A percentile compares a stretch with the other conserved stretches of the same genome.
Evolutionary conservation across 1,140 invertebrate species (phyloP).

Genomic region (Monochamus saltuarius): DNA sequence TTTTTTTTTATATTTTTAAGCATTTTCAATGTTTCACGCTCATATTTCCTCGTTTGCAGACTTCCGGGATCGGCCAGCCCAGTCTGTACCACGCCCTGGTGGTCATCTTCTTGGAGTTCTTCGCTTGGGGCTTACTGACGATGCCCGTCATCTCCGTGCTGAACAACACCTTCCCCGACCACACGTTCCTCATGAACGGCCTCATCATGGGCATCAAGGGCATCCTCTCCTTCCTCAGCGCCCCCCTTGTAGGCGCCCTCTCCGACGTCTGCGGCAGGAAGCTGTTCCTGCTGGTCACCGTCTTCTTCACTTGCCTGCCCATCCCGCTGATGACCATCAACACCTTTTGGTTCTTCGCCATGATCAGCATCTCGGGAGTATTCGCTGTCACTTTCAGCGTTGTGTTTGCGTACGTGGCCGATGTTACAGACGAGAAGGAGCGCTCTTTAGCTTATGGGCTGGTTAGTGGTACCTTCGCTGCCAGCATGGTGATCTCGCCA

Average conservation of each 20-base stretch:
- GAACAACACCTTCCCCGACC: slow-evolving; percentile 97
- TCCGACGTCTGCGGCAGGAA: slow-evolving; percentile 97
- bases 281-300: slow-evolving; percentile 96
- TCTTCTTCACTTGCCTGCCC: slow-evolving; percentile 98
- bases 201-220: slow-evolving; percentile 96
- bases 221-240: slow-evolving; percentile 94
- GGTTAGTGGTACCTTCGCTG: slow-evolving; percentile 96
- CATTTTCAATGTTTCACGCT: too few relatives aligned
- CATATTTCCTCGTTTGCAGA: too few relatives aligned
- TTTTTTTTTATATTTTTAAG: too few relatives aligned
- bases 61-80: slow-evolving; percentile 87
- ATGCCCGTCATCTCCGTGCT: slow-evolving; percentile 97
- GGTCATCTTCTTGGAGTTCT: slow-evolving; percentile 99
- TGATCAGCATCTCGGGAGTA: slow-evolving; percentile 97
- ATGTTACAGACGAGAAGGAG: slow-evolving; percentile 97
- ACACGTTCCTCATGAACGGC: slow-evolving; percentile 99
- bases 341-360: slow-evolving; percentile 99
- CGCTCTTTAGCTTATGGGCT: slow-evolving; percentile 95
- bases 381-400: slow-evolving; percentile 99
- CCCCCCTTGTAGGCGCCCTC: slow-evolving; percentile 91
- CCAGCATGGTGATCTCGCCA: slow-evolving; percentile 95
- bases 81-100: slow-evolving; percentile 97
- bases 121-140: slow-evolving; percentile 97
- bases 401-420: slow-evolving; percentile 98
- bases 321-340: slow-evolving; percentile 99